Evolutionary conservation across 2,797 vertebrate species (phyloP).

Genomic region (Scleropages formosus): DNA sequence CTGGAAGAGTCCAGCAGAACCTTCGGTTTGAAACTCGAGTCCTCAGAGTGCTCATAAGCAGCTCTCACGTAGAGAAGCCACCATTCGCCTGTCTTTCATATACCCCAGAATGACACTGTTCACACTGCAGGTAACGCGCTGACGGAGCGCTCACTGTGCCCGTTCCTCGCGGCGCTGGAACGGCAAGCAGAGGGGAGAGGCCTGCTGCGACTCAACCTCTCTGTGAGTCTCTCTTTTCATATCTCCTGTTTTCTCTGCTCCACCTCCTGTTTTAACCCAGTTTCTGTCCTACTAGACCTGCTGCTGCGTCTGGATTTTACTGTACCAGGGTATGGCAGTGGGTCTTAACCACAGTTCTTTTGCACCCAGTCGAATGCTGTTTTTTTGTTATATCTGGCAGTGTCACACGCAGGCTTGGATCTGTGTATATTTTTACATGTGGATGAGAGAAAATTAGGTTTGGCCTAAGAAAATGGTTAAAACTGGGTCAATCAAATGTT

Average conservation of each 20-base stretch:
- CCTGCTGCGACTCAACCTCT: constrained; percentile 62
- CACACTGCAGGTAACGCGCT: constrained; percentile 65
- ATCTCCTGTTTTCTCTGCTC: background rate
- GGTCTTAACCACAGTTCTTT: background rate
- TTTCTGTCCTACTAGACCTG: background rate
- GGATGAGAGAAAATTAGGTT: background rate
- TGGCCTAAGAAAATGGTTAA: too few relatives aligned
- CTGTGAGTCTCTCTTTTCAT: constrained; percentile 48
- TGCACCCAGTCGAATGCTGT: background rate
- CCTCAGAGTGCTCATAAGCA: background rate
- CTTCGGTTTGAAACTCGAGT: background rate
- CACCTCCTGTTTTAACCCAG: background rate
- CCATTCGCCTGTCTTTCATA: background rate
- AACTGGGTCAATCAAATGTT: too few relatives aligned
- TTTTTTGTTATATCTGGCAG: background rate
- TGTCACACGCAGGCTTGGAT: background rate
- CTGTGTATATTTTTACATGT: background rate
- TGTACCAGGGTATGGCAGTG: background rate
- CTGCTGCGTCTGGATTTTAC: background rate
- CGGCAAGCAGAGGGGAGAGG: constrained; percentile 52
- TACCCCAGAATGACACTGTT: background rate
- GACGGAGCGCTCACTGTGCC: constrained; percentile 56
- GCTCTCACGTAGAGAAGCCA: background rate
- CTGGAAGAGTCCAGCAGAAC: constrained; percentile 1
- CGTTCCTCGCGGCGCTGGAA: constrained; percentile 56